A percentile compares a stretch with the other conserved stretches of the same genome.
phyloP scores from a whole-genome alignment of 2,113 vertebrate species.

The Labeo rohita region DNA sequence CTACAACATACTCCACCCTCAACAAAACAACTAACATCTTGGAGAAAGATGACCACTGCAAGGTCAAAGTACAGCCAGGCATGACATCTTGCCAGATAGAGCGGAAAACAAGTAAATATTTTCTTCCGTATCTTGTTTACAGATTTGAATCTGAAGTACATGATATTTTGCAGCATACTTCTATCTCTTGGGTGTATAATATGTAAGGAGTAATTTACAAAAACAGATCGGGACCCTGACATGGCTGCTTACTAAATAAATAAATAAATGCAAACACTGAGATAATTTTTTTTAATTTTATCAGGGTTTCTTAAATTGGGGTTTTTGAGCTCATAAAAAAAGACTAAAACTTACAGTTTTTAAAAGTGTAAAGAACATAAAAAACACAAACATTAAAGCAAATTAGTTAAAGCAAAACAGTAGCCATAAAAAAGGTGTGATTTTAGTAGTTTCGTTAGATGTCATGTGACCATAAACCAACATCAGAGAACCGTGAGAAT shows the following conservation, averaged over 20 bases:
- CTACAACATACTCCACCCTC: neutral
- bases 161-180: neutral
- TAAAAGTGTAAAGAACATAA: neutral
- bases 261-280: neutral
- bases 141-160: neutral
- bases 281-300: neutral
- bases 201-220: neutral
- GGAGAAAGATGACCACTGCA: slow-evolving; percentile 62
- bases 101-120: slow-evolving; percentile 78
- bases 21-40: slow-evolving; percentile 57
- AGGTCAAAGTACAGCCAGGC: slow-evolving; percentile 63
- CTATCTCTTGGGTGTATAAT: neutral
- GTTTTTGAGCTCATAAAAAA: neutral
- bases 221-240: neutral
- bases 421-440: neutral
- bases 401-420: neutral
- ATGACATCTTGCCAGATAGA: slow-evolving; percentile 56
- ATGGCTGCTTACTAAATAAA: neutral
- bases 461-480: neutral
- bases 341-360: neutral
- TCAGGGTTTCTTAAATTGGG: neutral
- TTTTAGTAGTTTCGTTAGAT: neutral
- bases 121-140: slow-evolving; percentile 13
- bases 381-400: neutral
- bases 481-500: neutral